Base-by-base conservation (phyloP, 30 jellyfish, hydroid and myxozoan species). In the Nemopilema nomurai region DNA sequence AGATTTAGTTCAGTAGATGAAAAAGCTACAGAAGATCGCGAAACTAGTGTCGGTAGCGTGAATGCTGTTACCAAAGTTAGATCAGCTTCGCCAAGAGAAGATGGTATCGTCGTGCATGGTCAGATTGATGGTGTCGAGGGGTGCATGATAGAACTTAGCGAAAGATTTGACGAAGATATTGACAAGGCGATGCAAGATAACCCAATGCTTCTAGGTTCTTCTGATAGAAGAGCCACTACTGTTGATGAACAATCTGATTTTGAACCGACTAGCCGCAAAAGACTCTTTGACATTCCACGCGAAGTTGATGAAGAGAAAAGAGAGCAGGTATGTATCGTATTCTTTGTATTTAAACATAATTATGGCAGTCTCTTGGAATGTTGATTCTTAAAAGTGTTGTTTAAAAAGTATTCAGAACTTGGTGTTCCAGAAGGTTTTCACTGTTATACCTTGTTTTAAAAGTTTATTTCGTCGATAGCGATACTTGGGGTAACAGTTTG, bases 191-290 rank as follows among this genome's bases (percentile, higher is more conserved):
- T 27, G 79, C 70, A 71, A 49, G 81, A 69, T 27, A 90, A 95
- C 24, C 88, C 82, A 83, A 25, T 31, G 17, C 31, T 33, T 53
- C 67, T 89, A 1, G 77, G n/a, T 41, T n/a, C n/a, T n/a, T n/a
- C n/a, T n/a, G n/a, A n/a, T 30, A 49, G 81, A 69, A 41, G 93
- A 95, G 18, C 88, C 82, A 83, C 49, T 31, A 8, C 31, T 33
- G 64, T 76, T 89, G 9, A 41, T 41, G 57, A 3, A 13, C 9
- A 41, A 41, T 41, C 57, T 41, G 57, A 41, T 6, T 41, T 41
- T 13, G 9, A 41, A 41, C 6, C 57, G 13, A n/a, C n/a, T 13
- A 41, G 13, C 6, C 57, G 13, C 6, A 41, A 41, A 13, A 41
- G 13, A 41, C 13, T 41, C 13, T 13, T 41, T 41, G 13, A 13